Evolutionary conservation across 2,797 vertebrate genomes (phyloP).

Genomic region (Sebastes steindachneri): DNA sequence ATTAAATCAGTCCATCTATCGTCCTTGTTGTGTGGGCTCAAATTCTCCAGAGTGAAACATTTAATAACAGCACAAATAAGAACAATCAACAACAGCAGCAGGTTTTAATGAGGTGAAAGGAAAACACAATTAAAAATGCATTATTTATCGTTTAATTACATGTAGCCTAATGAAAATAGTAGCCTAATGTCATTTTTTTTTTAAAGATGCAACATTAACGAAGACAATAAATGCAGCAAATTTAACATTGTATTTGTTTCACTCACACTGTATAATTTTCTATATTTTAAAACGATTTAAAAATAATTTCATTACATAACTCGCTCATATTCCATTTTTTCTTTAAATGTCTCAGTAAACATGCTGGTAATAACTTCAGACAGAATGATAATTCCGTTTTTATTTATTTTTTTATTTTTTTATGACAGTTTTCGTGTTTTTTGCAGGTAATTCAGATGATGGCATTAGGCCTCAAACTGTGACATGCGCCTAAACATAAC

Average conservation of each 20-base stretch:
- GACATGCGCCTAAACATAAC: conserved; percentile 37
- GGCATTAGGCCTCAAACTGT: conserved; percentile 13
- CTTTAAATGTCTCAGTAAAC: not conserved
- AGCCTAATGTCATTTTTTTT: not conserved
- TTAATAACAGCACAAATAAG: conserved; percentile 50
- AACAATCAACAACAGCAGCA: conserved; percentile 50
- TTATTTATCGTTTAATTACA: conserved; percentile 66
- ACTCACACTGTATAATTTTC: not conserved
- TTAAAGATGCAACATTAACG: conserved; percentile 13
- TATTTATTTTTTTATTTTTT: not conserved
- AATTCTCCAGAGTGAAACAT: conserved; percentile 34
- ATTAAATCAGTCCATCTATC: not conserved
- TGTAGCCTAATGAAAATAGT: conserved; percentile 42
- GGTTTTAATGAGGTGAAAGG: conserved; percentile 51
- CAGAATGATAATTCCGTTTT: not conserved
- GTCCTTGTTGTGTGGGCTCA: conserved; percentile 17
- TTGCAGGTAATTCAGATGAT: not conserved
- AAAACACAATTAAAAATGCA: conserved; percentile 66
- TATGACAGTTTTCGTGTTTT: not conserved
- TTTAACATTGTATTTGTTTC: not conserved
- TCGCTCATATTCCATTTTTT: not conserved
- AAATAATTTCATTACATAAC: not conserved
- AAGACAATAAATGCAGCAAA: conserved; percentile 20
- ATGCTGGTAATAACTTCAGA: conserved; percentile 7
- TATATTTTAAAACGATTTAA: not conserved